These are phyloP conservation scores for Hyposmocoma kahamanoa DNA, from an alignment of 1,140 invertebrate species.

Conservation along the genomic window DNA sequence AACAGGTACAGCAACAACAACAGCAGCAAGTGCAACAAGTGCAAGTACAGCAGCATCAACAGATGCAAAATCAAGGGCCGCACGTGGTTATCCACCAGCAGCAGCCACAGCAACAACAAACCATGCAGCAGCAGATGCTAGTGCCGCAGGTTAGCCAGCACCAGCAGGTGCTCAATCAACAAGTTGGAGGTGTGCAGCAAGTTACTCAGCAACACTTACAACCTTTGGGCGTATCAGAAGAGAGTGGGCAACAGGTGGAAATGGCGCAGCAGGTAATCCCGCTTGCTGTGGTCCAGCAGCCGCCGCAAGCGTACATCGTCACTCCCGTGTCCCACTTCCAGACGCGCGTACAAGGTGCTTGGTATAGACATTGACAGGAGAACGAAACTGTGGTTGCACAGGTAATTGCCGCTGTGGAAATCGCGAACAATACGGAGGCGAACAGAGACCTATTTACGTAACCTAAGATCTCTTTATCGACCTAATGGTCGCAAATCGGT, in stretches of 20 bases:
- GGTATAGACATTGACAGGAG: slow-evolving; percentile 67
- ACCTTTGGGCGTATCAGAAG: slow-evolving; percentile 61
- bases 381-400: not conserved
- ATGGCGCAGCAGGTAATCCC: slow-evolving; percentile 78
- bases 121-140: slow-evolving; percentile 67
- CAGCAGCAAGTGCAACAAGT: slow-evolving; percentile 49
- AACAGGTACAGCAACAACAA: slow-evolving; percentile 52
- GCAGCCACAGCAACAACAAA: slow-evolving; percentile 57
- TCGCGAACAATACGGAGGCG: too few species aligned
- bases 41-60: slow-evolving; percentile 53
- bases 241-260: slow-evolving; percentile 67
- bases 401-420: too few species aligned
- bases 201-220: slow-evolving; percentile 66
- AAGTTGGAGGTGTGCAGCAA: slow-evolving; percentile 52
- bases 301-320: slow-evolving; percentile 75
- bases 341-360: slow-evolving; percentile 65
- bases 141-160: slow-evolving; percentile 69
- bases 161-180: slow-evolving; percentile 63
- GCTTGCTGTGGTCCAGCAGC: slow-evolving; percentile 75
- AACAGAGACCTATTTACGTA: slow-evolving; percentile 20
- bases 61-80: slow-evolving; percentile 56
- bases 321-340: slow-evolving; percentile 77
- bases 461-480: slow-evolving; percentile 31
- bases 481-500: too few species aligned
- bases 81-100: slow-evolving; percentile 68